These are phyloP conservation scores for Parnassius orleans DNA, from an alignment of 2,888 invertebrate genomes.

Conservation along the genomic window DNA sequence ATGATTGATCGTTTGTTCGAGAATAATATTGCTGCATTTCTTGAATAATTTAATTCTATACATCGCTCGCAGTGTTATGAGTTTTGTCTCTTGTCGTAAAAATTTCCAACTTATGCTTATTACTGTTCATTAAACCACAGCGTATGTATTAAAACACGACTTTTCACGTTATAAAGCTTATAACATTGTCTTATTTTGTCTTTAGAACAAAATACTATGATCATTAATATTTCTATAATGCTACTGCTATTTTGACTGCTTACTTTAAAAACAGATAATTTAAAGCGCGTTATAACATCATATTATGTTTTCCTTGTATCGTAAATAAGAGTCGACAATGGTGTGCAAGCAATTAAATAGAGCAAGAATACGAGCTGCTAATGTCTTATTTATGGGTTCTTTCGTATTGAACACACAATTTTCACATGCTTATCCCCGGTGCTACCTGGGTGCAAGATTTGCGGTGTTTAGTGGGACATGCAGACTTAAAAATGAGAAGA, in stretches of 20 bases:
- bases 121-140: too few relatives aligned
- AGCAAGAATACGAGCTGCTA: conserved; percentile 68
- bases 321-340: conserved; percentile 60
- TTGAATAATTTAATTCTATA: conserved; percentile 5
- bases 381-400: conserved; percentile 77
- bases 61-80: too few relatives aligned
- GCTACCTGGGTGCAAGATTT: conserved; percentile 58
- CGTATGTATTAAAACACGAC: too few relatives aligned
- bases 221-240: too few relatives aligned
- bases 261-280: conserved; percentile 14
- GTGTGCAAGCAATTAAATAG: conserved; percentile 59
- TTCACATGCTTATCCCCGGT: conserved; percentile 69
- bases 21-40: conserved; percentile 26
- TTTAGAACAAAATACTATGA: too few relatives aligned
- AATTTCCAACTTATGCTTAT: too few relatives aligned
- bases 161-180: too few relatives aligned
- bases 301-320: conserved; percentile 30
- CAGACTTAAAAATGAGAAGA: conserved; percentile 39
- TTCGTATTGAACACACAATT: conserved; percentile 62
- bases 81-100: too few relatives aligned
- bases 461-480: conserved; percentile 46
- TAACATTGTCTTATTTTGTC: too few relatives aligned
- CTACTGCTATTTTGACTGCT: neutral
- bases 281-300: conserved; percentile 13
- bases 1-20: conserved; percentile 41